Evolutionary conservation across 2,797 vertebrate species (phyloP), one percentile per base, ranked within the genome.

Genomic region (Anguilla marmorata): DNA sequence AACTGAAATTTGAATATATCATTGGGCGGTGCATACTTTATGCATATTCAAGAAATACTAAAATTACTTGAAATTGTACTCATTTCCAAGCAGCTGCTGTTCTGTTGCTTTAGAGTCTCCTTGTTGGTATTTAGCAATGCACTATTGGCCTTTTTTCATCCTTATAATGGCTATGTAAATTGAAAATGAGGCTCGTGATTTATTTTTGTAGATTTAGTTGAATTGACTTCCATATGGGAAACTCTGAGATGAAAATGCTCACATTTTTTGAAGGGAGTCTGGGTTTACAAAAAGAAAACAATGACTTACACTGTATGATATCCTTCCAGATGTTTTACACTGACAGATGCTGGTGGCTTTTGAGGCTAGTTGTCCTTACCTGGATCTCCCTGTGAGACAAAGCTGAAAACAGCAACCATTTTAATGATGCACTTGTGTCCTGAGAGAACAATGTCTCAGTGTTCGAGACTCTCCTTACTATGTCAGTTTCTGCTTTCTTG

Each of bases 251-350:
- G 95, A 97, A 96, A 96, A 95, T 95, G 94, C 93, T 95, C 96
- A 96, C 96, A 96, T 94, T 91, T 96, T 96, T 95, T 94, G 9
- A 50, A 48, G 24, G 63, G 63, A n/a, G 63, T n/a, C 63, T 69
- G 94, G 95, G 95, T 94, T 92, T 93, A 90, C 93, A 89, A 69
- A 91, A 95, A 97, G 96, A 96, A 97, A 97, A 96, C 94, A 95
- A 97, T 97, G 96, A 96, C 94, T 95, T 95, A 92, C 41, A 45
- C 41, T 45, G 41, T 45, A 45, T 93, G 94, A 96, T 95, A 94
- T 96, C 94, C 95, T 93, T 96, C 95, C 97, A 97, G 97, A 97
- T 97, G 96, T 93, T 95, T 88, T 0, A 92, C 91, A 91, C 93
- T 90, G 90, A 91, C 94, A 97, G 95, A 97, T 96, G 96, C 95